These are phyloP conservation scores for Drosophila aldrichi DNA, from an alignment of 2,888 invertebrate species.

Conservation along the genomic window DNA sequence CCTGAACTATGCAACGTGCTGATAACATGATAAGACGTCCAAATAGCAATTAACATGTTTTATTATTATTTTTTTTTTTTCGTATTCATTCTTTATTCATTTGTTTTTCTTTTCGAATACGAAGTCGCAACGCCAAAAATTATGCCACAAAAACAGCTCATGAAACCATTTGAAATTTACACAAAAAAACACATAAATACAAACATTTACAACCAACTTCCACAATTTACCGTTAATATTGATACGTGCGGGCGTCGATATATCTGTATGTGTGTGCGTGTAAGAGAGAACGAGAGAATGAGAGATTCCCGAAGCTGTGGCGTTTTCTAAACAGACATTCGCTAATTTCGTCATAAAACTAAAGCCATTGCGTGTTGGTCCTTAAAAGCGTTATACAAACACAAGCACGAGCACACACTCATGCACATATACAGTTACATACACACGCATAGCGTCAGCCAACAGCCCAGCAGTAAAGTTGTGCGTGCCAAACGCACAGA, in stretches of 20 bases:
- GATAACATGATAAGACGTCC: conserved; percentile 60
- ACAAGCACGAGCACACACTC: background rate
- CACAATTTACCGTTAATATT: conserved; percentile 40
- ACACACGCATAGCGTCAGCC: conserved; percentile 13
- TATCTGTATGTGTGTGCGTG: background rate
- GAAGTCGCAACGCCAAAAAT: conserved; percentile 40
- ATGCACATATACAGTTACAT: background rate
- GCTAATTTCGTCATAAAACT: conserved; percentile 79
- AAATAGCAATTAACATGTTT: conserved; percentile 33
- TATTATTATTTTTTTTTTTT: background rate
- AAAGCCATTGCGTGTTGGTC: conserved; percentile 73
- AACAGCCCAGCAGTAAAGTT: conserved; percentile 13
- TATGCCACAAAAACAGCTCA: conserved; percentile 52
- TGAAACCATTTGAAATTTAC: conserved; percentile 26
- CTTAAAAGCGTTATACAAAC: conserved; percentile 46
- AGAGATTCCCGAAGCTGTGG: conserved; percentile 44
- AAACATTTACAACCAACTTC: conserved; percentile 33
- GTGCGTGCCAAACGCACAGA: conserved; percentile 23
- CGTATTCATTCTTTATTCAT: background rate
- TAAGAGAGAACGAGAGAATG: background rate
- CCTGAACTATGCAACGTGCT: conserved; percentile 59
- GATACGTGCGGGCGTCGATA: background rate
- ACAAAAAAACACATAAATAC: conserved; percentile 36
- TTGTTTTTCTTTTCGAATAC: background rate
- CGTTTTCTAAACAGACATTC: conserved; percentile 49